Base-by-base conservation (phyloP, 2,888 invertebrate species). In the Ptychoptera albimana region DNA sequence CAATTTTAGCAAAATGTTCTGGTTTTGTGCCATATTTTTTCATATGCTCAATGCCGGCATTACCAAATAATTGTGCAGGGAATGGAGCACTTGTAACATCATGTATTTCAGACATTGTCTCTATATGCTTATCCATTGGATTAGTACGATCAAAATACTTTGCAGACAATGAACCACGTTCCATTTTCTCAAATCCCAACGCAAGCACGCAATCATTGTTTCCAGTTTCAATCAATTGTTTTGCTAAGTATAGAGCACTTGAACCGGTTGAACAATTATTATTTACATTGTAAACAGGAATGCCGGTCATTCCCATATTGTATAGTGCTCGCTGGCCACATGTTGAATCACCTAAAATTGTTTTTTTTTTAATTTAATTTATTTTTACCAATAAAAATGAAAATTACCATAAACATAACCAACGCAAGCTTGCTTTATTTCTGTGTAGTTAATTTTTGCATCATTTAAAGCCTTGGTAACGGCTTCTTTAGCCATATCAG, bases 251-350 rank as follows among this genome's bases (percentile, higher is more conserved):
- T 4, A 98, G 64, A 1, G 97, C 97, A 44, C 85, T 87, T 0
- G 96, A 86, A 29, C 98, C 98, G 2, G 96, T 96, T 0, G 97
- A 85, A 60, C 98, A 98, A 59, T 96, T 96, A 62, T 98, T 98
- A 68, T 98, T 97, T 11, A 97, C 96, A 66, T 98, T 98, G 68
- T 85, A 89, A 51, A 98, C 82, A 5, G 97, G 97, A 51, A 97
- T 93, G 37, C 96, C 96, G 31, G 86, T 93, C 79, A 96, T 80
- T 46, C 96, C 96, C 37, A 96, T 72, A 61, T 88, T 84, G 63
- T 97, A 97, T 8, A 97, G 64, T 1, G 92, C 92, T 51, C 96
- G 74, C 68, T 98, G 98, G 0, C 97, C 98, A 64, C 83, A 79
- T 3, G 93, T 89, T 1, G 96, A 93, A 64, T 97, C 96, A 0